phyloP scores from a whole-genome alignment of 2,113 vertebrate species.

The Astatoreochromis straeleni region DNA sequence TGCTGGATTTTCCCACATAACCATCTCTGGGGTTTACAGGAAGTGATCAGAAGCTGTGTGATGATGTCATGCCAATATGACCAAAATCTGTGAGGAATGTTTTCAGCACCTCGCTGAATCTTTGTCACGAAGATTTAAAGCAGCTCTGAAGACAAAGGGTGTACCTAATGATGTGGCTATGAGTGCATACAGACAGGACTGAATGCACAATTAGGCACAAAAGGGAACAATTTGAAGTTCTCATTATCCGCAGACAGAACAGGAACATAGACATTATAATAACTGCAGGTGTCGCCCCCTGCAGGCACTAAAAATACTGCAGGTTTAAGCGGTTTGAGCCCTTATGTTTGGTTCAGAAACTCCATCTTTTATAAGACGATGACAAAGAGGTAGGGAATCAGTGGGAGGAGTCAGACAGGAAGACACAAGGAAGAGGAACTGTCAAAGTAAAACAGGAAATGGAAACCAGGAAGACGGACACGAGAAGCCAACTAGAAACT shows the following conservation, averaged over 20 bases:
- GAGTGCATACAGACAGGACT: not conserved
- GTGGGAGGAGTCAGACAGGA: not conserved
- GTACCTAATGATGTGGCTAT: not conserved
- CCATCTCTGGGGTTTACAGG: not conserved
- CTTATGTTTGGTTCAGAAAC: fast-evolving
- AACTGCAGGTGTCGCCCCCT: fast-evolving
- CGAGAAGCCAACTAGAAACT: not conserved
- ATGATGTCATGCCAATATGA: not conserved
- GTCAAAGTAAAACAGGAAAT: not conserved
- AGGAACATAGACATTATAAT: fast-evolving
- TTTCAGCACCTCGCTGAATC: not conserved
- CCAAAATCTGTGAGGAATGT: not conserved
- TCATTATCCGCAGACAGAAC: not conserved
- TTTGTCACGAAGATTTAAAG: not conserved
- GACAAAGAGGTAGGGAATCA: not conserved
- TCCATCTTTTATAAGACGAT: not conserved
- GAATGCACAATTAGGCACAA: not conserved
- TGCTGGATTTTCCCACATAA: not conserved
- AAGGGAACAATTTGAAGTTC: not conserved
- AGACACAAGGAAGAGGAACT: not conserved
- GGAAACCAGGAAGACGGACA: not conserved
- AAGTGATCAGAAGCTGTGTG: not conserved
- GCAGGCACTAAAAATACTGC: not conserved
- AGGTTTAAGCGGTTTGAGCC: not conserved
- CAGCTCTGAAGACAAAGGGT: not conserved